Percentiles rank a stretch among this genome's conserved stretches.
These are phyloP conservation scores for Drosophila mayaguana DNA, from an alignment of 2,888 invertebrate genomes.

Conservation along the genomic window DNA sequence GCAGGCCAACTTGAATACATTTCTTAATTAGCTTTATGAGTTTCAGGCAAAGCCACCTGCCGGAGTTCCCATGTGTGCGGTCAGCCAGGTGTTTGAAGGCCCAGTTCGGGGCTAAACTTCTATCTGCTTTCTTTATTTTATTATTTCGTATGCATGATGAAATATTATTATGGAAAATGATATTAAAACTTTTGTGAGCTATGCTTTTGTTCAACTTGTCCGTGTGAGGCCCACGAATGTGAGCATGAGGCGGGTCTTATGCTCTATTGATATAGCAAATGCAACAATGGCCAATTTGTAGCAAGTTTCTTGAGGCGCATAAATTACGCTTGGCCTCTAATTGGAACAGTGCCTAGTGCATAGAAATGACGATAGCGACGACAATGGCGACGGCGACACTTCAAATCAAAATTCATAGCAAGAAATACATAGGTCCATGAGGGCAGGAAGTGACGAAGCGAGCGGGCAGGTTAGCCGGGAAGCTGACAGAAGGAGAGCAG, in stretches of 20 bases:
- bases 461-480: neutral
- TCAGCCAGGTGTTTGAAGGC: conserved; percentile 65
- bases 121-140: neutral
- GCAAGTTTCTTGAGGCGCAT: conserved; percentile 72
- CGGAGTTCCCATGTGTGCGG: conserved; percentile 75
- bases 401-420: conserved; percentile 77
- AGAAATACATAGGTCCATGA: conserved; percentile 6
- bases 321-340: conserved; percentile 78
- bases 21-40: conserved; percentile 82
- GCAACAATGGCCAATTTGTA: conserved; percentile 79
- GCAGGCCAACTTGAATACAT: conserved; percentile 66
- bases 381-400: conserved; percentile 52
- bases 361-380: conserved; percentile 53
- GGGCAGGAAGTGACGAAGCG: neutral
- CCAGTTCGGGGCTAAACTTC: conserved; percentile 43
- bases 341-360: conserved; percentile 64
- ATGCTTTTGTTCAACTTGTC: conserved; percentile 68
- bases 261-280: conserved; percentile 49
- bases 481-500: neutral
- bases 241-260: neutral
- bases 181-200: conserved; percentile 72
- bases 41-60: conserved; percentile 64
- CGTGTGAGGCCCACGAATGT: conserved; percentile 35
- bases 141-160: conserved; percentile 17
- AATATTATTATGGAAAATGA: conserved; percentile 70